Evolutionary conservation across 2,113 vertebrate species (phyloP).

Genomic region (Desmodus rotundus): DNA sequence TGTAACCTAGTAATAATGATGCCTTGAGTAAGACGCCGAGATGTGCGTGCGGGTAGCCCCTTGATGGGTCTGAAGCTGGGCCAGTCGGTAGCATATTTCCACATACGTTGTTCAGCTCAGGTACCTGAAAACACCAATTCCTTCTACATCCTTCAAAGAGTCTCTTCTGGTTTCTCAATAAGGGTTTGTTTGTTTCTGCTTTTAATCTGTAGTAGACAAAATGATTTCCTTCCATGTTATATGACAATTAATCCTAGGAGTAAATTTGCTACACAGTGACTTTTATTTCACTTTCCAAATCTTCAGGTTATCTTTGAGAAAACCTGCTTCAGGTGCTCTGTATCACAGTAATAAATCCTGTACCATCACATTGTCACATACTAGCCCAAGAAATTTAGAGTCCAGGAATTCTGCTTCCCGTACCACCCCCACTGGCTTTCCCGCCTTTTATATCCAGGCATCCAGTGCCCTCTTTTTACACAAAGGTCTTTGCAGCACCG

Average conservation of each 20-base stretch:
- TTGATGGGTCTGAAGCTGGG: background rate
- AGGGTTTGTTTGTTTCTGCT: background rate
- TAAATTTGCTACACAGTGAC: background rate
- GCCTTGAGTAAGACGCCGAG: background rate
- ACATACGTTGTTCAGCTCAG: background rate
- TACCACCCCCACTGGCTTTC: background rate
- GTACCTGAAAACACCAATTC: background rate
- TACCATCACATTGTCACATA: no score
- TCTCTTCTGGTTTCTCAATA: background rate
- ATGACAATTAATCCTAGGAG: background rate
- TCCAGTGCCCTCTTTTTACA: background rate
- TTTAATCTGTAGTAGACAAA: constrained; percentile 6
- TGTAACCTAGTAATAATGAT: constrained; percentile 32
- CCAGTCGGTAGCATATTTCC: background rate
- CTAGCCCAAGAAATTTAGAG: background rate
- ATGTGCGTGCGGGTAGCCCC: background rate
- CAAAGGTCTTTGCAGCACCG: background rate
- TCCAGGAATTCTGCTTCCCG: background rate
- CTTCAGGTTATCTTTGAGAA: background rate
- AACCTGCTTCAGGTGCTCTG: background rate
- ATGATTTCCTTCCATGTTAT: background rate
- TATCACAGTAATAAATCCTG: background rate
- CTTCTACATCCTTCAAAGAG: background rate
- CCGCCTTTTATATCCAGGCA: background rate
- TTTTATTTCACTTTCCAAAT: background rate